Conservation (phyloP, 2,113 vertebrate species). For the Helogale parvula region DNA sequence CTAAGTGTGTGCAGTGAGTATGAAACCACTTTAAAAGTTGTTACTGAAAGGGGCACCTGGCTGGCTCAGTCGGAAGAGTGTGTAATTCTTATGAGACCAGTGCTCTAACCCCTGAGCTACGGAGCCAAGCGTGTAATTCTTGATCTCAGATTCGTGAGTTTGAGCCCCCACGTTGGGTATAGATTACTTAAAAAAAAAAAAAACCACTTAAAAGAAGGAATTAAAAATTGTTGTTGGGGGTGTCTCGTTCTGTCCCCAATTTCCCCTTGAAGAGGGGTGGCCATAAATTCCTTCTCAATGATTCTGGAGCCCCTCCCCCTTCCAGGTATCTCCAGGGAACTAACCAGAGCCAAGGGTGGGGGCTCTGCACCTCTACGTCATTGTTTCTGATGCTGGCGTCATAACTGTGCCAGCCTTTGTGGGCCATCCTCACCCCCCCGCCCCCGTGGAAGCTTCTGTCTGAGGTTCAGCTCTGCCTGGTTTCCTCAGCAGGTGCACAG, state of each 20-base stretch:
- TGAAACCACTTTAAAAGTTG: background rate
- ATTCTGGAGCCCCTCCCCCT: background rate
- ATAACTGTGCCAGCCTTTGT: background rate
- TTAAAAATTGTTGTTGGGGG: background rate
- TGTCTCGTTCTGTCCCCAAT: background rate
- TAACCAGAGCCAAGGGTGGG: background rate
- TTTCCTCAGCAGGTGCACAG: background rate
- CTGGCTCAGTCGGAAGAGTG: background rate
- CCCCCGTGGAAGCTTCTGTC: too few species aligned
- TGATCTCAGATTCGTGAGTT: background rate
- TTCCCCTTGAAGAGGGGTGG: background rate
- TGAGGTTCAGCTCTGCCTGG: background rate
- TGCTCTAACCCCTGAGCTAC: too few species aligned
- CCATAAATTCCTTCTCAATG: background rate
- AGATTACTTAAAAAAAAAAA: background rate
- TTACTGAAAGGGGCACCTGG: background rate
- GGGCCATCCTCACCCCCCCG: too few species aligned
- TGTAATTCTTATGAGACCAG: background rate
- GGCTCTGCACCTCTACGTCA: background rate
- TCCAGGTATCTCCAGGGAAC: background rate
- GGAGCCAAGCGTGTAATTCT: background rate
- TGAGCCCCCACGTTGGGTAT: background rate
- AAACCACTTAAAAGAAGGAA: background rate
- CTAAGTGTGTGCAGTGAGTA: background rate
- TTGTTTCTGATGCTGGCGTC: background rate